Evolutionary conservation across 2,797 vertebrate species (phyloP).

Genomic region (Phrynocephalus guinanensis): DNA sequence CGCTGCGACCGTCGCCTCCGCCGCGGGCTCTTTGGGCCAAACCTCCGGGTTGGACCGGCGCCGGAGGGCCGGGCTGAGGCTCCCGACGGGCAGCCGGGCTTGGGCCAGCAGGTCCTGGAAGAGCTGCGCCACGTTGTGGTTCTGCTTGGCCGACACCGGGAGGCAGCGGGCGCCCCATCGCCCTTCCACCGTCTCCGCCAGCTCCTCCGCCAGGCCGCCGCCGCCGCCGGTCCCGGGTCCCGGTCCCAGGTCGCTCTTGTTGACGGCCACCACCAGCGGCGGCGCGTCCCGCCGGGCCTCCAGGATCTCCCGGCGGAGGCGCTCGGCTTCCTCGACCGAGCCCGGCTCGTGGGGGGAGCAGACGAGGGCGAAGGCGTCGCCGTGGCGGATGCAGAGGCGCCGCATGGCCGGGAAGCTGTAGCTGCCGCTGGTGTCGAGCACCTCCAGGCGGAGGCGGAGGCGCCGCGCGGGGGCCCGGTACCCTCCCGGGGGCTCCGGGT

Average conservation of each 20-base stretch:
- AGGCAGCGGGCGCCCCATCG: slow-evolving; percentile 77
- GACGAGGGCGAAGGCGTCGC: slow-evolving; percentile 79
- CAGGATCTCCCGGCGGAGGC: slow-evolving; percentile 78
- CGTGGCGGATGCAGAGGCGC: slow-evolving; percentile 78
- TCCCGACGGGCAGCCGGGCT: slow-evolving; percentile 64
- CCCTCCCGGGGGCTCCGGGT: neutral
- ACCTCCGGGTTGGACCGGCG: slow-evolving; percentile 65
- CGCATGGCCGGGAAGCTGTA: slow-evolving; percentile 84
- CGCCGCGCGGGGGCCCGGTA: slow-evolving; percentile 16
- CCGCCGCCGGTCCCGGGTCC: slow-evolving; percentile 47
- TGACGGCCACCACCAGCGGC: slow-evolving; percentile 77
- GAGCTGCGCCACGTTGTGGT: slow-evolving; percentile 70
- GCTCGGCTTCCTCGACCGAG: slow-evolving; percentile 76
- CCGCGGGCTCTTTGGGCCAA: slow-evolving; percentile 21
- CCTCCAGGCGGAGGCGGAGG: slow-evolving; percentile 72
- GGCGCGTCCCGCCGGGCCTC: slow-evolving; percentile 62
- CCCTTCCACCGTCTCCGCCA: slow-evolving; percentile 69
- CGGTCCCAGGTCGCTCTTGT: slow-evolving; percentile 60
- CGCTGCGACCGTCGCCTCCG: no score
- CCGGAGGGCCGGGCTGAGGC: slow-evolving; percentile 66
- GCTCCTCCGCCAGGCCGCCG: neutral
- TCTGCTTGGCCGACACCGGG: slow-evolving; percentile 77
- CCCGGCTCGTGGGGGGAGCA: slow-evolving; percentile 75
- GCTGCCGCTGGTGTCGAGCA: slow-evolving; percentile 83
- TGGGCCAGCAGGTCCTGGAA: slow-evolving; percentile 75